Percentiles rank a stretch among this genome's conserved stretches.
Conservation (phyloP, 2,888 invertebrate species). For the Brachyptera risi region DNA sequence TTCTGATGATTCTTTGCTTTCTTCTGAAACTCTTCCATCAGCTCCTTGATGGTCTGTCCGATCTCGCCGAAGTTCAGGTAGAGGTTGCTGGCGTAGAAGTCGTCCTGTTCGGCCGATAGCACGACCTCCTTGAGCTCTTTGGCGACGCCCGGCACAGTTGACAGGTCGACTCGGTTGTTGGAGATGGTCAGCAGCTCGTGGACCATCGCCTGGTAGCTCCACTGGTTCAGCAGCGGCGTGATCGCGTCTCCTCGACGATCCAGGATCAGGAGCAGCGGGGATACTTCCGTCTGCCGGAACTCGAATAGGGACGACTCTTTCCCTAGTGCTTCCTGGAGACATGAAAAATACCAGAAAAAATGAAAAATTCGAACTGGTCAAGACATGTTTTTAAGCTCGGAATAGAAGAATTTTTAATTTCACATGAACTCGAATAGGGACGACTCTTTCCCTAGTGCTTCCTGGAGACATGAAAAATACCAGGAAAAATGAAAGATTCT, state of each 20-base stretch:
- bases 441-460: constrained; percentile 83
- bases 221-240: constrained; percentile 92
- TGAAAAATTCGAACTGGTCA: too few species aligned
- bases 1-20: constrained; percentile 95
- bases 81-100: constrained; percentile 78
- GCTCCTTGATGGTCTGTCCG: constrained; percentile 89
- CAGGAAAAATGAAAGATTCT: too few species aligned
- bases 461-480: constrained; percentile 45
- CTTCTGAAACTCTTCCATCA: constrained; percentile 97
- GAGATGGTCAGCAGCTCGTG: constrained; percentile 92
- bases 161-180: constrained; percentile 90
- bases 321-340: constrained; percentile 65
- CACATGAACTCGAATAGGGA: constrained; percentile 82
- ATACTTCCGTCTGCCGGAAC: constrained; percentile 64
- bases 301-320: constrained; percentile 87
- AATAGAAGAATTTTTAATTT: too few species aligned
- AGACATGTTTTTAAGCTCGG: too few species aligned
- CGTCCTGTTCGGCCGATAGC: constrained; percentile 91
- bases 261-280: constrained; percentile 79
- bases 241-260: constrained; percentile 94
- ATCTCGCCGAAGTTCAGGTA: constrained; percentile 92
- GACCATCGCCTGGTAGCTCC: constrained; percentile 99
- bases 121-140: constrained; percentile 92
- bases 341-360: not conserved
- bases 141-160: constrained; percentile 75